Percentiles rank a stretch among this genome's conserved stretches.
Evolutionary conservation across 2,888 invertebrate genomes (phyloP).

Genomic region (Lasioglossum vierecki): DNA sequence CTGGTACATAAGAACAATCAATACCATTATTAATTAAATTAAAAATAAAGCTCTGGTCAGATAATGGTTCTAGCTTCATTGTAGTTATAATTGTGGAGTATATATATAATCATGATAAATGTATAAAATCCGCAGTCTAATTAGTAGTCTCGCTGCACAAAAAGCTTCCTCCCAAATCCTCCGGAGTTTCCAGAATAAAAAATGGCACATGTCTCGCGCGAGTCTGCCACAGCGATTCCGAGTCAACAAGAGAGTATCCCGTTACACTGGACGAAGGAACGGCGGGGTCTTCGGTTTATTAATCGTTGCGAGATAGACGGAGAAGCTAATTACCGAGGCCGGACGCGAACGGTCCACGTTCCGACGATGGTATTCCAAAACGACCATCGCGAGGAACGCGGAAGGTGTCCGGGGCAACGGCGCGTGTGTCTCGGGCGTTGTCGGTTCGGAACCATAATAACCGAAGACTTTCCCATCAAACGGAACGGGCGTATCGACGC

Average conservation of each 20-base stretch:
- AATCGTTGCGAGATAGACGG: slow-evolving; percentile 20
- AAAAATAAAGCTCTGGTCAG: too few species aligned
- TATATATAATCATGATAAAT: too few species aligned
- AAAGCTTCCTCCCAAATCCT: neutral
- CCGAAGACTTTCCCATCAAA: slow-evolving; percentile 38
- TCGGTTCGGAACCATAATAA: neutral
- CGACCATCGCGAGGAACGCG: neutral
- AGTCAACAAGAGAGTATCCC: neutral
- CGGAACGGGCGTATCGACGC: slow-evolving; percentile 35
- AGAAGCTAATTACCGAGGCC: slow-evolving; percentile 23
- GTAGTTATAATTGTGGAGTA: too few species aligned
- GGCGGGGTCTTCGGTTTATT: slow-evolving; percentile 14
- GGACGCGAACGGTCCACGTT: slow-evolving; percentile 7
- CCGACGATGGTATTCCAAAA: slow-evolving; percentile 1
- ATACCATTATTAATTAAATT: too few species aligned
- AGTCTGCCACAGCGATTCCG: neutral
- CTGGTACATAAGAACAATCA: too few species aligned
- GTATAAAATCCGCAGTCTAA: too few species aligned
- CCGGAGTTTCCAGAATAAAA: neutral
- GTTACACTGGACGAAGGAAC: neutral
- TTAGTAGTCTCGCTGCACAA: neutral
- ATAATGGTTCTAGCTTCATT: too few species aligned
- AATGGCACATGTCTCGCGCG: neutral
- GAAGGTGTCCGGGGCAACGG: neutral
- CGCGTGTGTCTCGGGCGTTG: neutral